Evolutionary conservation across 2,888 invertebrate species (phyloP).

Genomic region (Thymelicus sylvestris): DNA sequence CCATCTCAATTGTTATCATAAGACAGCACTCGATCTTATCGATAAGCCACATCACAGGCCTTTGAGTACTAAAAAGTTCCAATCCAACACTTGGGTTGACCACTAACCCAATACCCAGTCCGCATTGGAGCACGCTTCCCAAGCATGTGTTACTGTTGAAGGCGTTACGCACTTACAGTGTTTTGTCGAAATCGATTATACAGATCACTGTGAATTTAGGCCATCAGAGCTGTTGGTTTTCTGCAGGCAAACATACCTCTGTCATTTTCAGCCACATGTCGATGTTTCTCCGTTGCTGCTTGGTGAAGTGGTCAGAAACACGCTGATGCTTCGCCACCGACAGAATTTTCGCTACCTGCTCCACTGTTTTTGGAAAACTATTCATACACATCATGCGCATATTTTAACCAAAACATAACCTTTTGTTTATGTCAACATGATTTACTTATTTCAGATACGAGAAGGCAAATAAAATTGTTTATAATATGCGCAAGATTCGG

Average conservation of each 20-base stretch:
- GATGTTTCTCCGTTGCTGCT: conserved; percentile 98
- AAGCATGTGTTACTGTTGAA: too few species aligned
- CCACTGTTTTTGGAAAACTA: conserved; percentile 86
- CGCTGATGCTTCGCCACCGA: conserved; percentile 97
- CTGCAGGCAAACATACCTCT: conserved; percentile 85
- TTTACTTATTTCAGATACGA: not conserved
- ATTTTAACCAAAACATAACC: not conserved
- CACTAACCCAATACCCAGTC: too few species aligned
- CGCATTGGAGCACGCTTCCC: too few species aligned
- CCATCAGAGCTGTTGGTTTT: not conserved
- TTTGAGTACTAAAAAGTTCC: too few species aligned
- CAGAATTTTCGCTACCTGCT: conserved; percentile 99
- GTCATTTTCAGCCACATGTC: conserved; percentile 98
- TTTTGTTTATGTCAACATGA: not conserved
- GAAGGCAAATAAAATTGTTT: not conserved
- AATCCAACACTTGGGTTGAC: too few species aligned
- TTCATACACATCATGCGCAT: not conserved
- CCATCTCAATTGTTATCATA: too few species aligned
- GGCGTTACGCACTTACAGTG: too few species aligned
- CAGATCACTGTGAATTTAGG: too few species aligned
- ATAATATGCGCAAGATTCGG: not conserved
- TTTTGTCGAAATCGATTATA: too few species aligned
- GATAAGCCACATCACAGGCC: too few species aligned
- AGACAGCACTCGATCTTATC: too few species aligned
- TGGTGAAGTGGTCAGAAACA: conserved; percentile 99